These are phyloP conservation scores for Alectoris magna DNA, from an alignment of 2,797 vertebrate genomes.

Conservation along the genomic window DNA sequence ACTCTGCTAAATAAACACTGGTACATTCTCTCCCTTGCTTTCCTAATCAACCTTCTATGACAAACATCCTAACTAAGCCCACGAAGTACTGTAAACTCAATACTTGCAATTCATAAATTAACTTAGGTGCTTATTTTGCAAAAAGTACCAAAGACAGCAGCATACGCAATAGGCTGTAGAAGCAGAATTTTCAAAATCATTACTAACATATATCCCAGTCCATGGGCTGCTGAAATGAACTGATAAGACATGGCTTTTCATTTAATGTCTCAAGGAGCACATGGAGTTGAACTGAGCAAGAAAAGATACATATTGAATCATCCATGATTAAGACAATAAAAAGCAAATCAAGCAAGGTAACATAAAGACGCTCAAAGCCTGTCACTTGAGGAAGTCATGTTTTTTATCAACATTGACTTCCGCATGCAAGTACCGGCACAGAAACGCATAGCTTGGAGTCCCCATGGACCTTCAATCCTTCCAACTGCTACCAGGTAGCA, in stretches of 20 bases:
- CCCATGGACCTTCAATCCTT: not conserved
- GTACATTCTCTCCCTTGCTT: not conserved
- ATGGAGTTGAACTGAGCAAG: not conserved
- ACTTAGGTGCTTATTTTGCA: conserved; percentile 19
- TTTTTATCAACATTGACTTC: not conserved
- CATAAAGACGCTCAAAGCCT: not conserved
- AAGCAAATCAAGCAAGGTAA: conserved; percentile 48
- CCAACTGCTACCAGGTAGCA: not conserved
- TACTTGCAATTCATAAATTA: not conserved
- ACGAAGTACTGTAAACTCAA: not conserved
- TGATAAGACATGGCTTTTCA: conserved; percentile 40
- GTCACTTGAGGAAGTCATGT: not conserved
- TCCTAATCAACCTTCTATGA: not conserved
- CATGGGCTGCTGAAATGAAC: conserved; percentile 46
- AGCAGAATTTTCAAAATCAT: conserved; percentile 44
- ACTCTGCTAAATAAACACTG: not conserved
- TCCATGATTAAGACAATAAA: conserved; percentile 53
- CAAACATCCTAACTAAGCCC: not conserved
- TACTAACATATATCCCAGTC: conserved; percentile 28
- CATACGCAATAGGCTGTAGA: conserved; percentile 31
- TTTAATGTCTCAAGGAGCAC: conserved; percentile 30
- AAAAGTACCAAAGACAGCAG: conserved; percentile 28
- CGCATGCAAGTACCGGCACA: not conserved
- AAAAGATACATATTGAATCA: conserved; percentile 40
- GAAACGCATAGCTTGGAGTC: not conserved